phyloP scores from a whole-genome alignment of 2,113 vertebrate genomes.

The Cepphus grylle region DNA sequence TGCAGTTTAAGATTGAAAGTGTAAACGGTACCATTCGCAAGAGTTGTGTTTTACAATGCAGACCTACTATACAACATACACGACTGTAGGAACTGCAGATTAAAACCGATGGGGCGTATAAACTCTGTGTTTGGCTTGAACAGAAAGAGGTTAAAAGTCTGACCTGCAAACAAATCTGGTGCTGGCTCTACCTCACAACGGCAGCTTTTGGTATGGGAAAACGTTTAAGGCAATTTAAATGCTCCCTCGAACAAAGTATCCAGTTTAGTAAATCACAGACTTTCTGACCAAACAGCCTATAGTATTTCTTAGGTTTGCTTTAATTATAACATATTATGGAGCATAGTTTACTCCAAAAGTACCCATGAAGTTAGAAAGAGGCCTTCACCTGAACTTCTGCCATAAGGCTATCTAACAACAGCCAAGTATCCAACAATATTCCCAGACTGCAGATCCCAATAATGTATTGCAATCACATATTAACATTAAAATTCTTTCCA shows the following conservation, averaged over 20 bases:
- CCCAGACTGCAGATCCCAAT: neutral
- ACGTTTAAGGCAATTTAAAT: neutral
- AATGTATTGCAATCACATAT: neutral
- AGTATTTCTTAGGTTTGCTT: neutral
- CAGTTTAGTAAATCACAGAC: neutral
- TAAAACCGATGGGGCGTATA: conserved; percentile 42
- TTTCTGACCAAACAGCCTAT: neutral
- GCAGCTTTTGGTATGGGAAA: conserved; percentile 22
- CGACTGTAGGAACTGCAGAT: neutral
- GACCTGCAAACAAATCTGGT: conserved; percentile 9
- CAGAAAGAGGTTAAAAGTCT: conserved; percentile 41
- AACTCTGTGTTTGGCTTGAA: neutral
- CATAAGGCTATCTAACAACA: neutral
- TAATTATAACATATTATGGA: neutral
- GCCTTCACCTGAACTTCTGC: neutral
- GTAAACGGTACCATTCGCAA: neutral
- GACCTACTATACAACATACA: neutral
- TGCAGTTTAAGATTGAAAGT: conserved; percentile 5
- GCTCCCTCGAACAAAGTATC: neutral
- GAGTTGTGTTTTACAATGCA: conserved; percentile 33
- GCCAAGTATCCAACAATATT: neutral
- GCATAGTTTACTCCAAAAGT: neutral
- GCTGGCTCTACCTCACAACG: neutral
- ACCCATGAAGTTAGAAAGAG: neutral
- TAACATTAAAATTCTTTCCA: neutral